A percentile compares a stretch with the other conserved stretches of the same genome.
These are phyloP conservation scores for Ophion slaviceki DNA, from an alignment of 2,888 invertebrate species.

Conservation along the genomic window DNA sequence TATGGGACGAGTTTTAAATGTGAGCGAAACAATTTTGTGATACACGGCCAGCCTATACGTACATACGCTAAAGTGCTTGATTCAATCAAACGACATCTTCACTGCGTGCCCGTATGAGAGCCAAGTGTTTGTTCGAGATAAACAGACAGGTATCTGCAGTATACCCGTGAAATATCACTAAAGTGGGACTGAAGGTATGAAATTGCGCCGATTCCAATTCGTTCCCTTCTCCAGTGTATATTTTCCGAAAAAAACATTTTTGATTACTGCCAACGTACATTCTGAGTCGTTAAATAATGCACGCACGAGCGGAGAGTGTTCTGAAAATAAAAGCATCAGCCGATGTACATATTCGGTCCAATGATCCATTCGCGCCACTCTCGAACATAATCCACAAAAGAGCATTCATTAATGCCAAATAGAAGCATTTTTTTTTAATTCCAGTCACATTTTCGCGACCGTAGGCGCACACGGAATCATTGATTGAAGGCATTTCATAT, in stretches of 20 bases:
- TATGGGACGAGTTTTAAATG: conserved; percentile 16
- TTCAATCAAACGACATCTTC: conserved; percentile 55
- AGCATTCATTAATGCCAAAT: conserved; percentile 10
- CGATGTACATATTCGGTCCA: background rate
- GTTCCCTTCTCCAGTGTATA: background rate
- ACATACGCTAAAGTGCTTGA: conserved; percentile 21
- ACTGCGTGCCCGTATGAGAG: conserved; percentile 42
- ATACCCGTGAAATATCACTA: conserved; percentile 28
- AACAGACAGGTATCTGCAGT: conserved; percentile 56
- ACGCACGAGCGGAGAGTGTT: background rate
- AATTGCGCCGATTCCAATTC: conserved; percentile 1
- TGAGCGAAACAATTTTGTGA: conserved; percentile 10
- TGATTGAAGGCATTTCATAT: background rate
- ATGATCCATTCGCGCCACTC: background rate
- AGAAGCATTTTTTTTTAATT: background rate
- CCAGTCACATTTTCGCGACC: background rate
- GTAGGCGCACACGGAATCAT: conserved; percentile 4
- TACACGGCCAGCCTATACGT: background rate
- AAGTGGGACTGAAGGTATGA: background rate
- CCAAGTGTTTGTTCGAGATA: conserved; percentile 55
- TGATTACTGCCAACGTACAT: conserved; percentile 38
- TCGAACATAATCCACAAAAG: background rate
- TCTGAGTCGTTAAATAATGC: conserved; percentile 26
- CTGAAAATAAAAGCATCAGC: conserved; percentile 11
- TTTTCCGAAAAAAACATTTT: conserved; percentile 24